Conservation (phyloP, 2,113 vertebrate species). For the Syrrhaptes paradoxus region DNA sequence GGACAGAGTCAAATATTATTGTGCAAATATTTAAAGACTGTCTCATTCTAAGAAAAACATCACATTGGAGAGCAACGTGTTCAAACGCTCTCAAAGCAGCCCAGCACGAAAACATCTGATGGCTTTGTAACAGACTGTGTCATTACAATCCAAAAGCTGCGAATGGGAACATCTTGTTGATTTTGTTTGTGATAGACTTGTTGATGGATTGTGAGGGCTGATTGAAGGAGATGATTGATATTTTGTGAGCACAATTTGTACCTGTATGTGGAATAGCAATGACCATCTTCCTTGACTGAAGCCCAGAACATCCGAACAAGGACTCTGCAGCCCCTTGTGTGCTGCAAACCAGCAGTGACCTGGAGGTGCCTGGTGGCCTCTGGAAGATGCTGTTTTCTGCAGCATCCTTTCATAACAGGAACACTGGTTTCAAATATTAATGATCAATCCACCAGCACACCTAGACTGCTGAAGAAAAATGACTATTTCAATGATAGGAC, state of each 20-base stretch:
- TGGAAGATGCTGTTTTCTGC: not conserved
- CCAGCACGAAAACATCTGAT: not conserved
- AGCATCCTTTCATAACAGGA: not conserved
- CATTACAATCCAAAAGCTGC: conserved; percentile 24
- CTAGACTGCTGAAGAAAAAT: not conserved
- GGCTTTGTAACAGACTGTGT: conserved; percentile 28
- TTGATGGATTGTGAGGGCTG: conserved; percentile 1
- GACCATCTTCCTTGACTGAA: not conserved
- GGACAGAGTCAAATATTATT: not conserved
- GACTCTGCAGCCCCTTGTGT: too few species aligned
- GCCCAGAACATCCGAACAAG: not conserved
- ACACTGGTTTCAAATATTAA: not conserved
- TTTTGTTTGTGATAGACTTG: conserved; percentile 47
- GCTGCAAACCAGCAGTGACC: rapidly evolving
- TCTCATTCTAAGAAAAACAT: conserved; percentile 3
- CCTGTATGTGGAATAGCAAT: not conserved
- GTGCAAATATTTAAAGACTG: conserved; percentile 18
- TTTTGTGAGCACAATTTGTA: not conserved
- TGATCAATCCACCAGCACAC: not conserved
- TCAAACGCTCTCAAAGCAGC: not conserved
- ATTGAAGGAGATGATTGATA: not conserved
- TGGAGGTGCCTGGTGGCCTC: not conserved
- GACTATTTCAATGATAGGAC: not conserved
- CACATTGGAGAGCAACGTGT: not conserved
- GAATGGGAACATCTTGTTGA: conserved; percentile 20